phyloP scores from a whole-genome alignment of 2,888 invertebrate genomes.

The Drosophila vallismaia region DNA sequence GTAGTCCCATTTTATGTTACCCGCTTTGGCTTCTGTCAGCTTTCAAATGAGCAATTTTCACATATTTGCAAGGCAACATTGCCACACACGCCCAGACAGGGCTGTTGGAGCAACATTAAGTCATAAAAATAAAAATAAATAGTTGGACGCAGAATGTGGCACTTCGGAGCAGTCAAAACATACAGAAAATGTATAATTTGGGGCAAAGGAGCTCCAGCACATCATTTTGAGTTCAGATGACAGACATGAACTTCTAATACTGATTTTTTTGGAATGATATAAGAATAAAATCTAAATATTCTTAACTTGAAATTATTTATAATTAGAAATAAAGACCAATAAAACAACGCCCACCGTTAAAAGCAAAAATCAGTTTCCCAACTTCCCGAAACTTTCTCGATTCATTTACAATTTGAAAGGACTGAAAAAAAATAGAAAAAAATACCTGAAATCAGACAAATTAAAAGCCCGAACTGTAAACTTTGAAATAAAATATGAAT shows the following conservation, averaged over 20 bases:
- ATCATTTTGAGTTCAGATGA: constrained; percentile 42
- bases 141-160: constrained; percentile 55
- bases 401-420: constrained; percentile 28
- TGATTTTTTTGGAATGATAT: constrained; percentile 45
- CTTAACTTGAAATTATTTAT: background rate
- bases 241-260: constrained; percentile 53
- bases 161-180: constrained; percentile 48
- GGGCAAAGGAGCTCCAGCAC: constrained; percentile 45
- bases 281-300: background rate
- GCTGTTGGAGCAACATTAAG: constrained; percentile 68
- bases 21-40: constrained; percentile 39
- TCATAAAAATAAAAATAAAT: constrained; percentile 76
- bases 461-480: constrained; percentile 62
- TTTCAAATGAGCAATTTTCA: constrained; percentile 77
- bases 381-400: constrained; percentile 36
- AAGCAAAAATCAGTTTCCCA: background rate
- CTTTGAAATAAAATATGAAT: constrained; percentile 42
- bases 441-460: constrained; percentile 58
- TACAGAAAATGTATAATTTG: constrained; percentile 43
- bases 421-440: constrained; percentile 14
- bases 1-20: background rate
- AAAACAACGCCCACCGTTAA: background rate
- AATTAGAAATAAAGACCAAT: constrained; percentile 4
- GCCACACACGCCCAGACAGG: constrained; percentile 39
- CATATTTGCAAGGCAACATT: constrained; percentile 72